These are phyloP conservation scores for Mythimna lalbum DNA, from an alignment of 2,888 invertebrate genomes.

Conservation along the genomic window DNA sequence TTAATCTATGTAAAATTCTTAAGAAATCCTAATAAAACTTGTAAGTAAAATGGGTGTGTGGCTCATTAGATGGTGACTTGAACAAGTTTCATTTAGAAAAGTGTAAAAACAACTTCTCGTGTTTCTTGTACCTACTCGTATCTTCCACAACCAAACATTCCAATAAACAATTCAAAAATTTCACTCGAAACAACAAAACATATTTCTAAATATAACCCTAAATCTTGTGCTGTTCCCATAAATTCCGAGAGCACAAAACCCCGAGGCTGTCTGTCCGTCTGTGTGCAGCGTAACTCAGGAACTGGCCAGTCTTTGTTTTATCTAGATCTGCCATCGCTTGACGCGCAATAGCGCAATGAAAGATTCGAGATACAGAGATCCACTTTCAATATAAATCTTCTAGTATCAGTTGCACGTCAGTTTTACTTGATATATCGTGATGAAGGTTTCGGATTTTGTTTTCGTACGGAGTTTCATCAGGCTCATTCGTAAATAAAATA, in stretches of 20 bases:
- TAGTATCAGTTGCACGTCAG: conserved; percentile 60
- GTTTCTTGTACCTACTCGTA: background rate
- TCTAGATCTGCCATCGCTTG: conserved; percentile 68
- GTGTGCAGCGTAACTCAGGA: conserved; percentile 71
- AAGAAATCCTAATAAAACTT: too few species aligned
- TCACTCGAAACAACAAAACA: conserved; percentile 31
- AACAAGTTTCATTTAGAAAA: too few species aligned
- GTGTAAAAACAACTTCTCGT: too few species aligned
- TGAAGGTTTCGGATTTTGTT: conserved; percentile 46
- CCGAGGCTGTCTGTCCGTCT: conserved; percentile 68
- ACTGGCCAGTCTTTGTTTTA: conserved; percentile 64
- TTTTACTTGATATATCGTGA: conserved; percentile 61
- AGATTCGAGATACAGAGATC: conserved; percentile 68
- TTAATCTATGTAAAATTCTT: background rate
- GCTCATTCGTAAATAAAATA: background rate
- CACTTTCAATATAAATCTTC: conserved; percentile 69
- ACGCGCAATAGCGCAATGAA: conserved; percentile 67
- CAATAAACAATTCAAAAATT: conserved; percentile 6
- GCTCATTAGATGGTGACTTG: too few species aligned
- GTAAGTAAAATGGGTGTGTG: too few species aligned
- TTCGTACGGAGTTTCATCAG: conserved; percentile 26
- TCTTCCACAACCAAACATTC: background rate
- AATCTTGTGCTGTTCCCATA: conserved; percentile 51
- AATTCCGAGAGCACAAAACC: conserved; percentile 52
- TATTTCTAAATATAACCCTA: conserved; percentile 39